Conservation (phyloP, 2,113 vertebrate genomes). For the Rhea americana region DNA sequence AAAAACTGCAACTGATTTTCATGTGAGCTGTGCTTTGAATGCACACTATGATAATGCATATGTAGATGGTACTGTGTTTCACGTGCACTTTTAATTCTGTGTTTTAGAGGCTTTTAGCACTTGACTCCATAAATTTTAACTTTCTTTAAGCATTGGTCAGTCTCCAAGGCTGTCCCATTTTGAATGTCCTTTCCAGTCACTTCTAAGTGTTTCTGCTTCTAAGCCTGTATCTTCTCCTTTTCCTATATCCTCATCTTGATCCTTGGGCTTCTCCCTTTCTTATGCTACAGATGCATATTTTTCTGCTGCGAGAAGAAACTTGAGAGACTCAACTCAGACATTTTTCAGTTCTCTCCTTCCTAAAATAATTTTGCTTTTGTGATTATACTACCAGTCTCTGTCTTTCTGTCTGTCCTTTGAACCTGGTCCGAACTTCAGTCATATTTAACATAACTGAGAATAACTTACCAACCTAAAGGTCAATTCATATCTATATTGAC, state of each 20-base stretch:
- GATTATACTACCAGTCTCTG: not conserved
- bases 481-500: not conserved
- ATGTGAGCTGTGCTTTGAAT: not conserved
- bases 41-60: not conserved
- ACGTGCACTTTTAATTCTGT: not conserved
- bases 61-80: not conserved
- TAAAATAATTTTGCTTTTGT: constrained; percentile 1
- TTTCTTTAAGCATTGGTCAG: not conserved
- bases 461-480: not conserved
- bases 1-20: not conserved
- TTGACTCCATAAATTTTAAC: not conserved
- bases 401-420: not conserved
- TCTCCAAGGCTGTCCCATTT: not conserved
- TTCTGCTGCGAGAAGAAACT: not conserved
- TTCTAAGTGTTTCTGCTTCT: not conserved
- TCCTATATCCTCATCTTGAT: not conserved
- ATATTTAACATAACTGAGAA: not conserved
- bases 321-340: not conserved
- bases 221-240: not conserved
- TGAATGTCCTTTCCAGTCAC: not conserved
- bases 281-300: not conserved
- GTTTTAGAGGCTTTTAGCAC: not conserved
- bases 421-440: not conserved
- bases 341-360: not conserved
- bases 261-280: not conserved